phyloP scores from a whole-genome alignment of 2,888 invertebrate species.

The Synergus gifuensis region DNA sequence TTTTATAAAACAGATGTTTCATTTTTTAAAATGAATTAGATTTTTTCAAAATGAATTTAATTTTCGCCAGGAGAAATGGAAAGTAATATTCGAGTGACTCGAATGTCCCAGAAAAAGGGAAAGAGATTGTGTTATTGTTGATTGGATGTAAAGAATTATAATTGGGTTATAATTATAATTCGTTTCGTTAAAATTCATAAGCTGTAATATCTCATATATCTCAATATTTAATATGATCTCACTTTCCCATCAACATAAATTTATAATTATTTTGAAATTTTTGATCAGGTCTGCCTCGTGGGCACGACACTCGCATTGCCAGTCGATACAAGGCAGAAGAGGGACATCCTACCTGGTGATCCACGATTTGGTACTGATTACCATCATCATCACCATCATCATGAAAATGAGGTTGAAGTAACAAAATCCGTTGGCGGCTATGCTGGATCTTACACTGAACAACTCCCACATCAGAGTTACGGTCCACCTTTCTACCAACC shows the following conservation, averaged over 20 bases:
- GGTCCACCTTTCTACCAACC: constrained; percentile 45
- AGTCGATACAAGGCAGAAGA: constrained; percentile 57
- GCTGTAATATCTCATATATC: not conserved
- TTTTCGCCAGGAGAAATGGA: constrained; percentile 2
- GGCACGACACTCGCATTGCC: constrained; percentile 64
- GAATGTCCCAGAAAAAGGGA: not conserved
- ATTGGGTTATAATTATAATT: not conserved
- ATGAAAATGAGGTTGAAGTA: constrained; percentile 54
- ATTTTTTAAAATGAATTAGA: not conserved
- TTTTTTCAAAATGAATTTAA: not conserved
- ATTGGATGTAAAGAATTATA: not conserved
- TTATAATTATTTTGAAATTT: constrained; percentile 41
- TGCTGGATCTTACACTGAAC: constrained; percentile 8
- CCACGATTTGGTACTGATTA: constrained; percentile 72
- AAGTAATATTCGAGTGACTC: constrained; percentile 1
- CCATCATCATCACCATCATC: constrained; percentile 68
- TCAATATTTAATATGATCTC: not conserved
- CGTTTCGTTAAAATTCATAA: not conserved
- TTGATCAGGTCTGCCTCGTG: constrained; percentile 68
- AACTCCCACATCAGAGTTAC: constrained; percentile 42
- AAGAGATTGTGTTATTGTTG: constrained; percentile 2
- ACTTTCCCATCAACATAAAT: constrained; percentile 3
- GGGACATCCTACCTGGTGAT: constrained; percentile 72
- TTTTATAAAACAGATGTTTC: too few species aligned
- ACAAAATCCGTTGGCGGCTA: not conserved